phyloP scores from a whole-genome alignment of 2,888 invertebrate genomes.

The Omphaloscelis lunosa region DNA sequence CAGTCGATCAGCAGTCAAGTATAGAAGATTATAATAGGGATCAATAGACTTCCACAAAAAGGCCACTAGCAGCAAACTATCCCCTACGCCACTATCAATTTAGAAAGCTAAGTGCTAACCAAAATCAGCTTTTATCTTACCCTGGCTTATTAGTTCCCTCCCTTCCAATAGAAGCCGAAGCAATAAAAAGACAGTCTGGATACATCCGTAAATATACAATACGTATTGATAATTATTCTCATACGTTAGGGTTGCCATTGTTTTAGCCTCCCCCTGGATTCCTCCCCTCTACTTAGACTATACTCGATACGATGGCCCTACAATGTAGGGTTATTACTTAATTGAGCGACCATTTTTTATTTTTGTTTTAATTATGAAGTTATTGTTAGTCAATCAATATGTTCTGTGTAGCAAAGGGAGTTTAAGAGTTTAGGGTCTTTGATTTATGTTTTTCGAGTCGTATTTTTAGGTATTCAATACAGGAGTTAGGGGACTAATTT shows the following conservation, averaged over 20 bases:
- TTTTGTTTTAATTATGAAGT: slow-evolving; percentile 63
- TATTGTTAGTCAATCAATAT: slow-evolving; percentile 55
- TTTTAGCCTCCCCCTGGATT: slow-evolving; percentile 79
- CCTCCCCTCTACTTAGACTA: slow-evolving; percentile 77
- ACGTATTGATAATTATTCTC: slow-evolving; percentile 85
- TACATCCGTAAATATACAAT: slow-evolving; percentile 78
- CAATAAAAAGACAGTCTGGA: slow-evolving; percentile 83
- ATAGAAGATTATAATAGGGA: background rate
- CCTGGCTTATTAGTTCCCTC: slow-evolving; percentile 54
- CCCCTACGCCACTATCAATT: slow-evolving; percentile 2
- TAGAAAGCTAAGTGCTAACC: slow-evolving; percentile 43
- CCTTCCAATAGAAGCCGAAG: slow-evolving; percentile 56
- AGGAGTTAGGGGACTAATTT: background rate
- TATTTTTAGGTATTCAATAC: background rate
- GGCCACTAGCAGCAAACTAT: background rate
- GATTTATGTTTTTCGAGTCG: background rate
- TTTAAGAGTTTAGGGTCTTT: slow-evolving; percentile 19
- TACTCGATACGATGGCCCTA: slow-evolving; percentile 83
- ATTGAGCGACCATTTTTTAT: slow-evolving; percentile 77
- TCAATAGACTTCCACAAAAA: background rate
- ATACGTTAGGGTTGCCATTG: slow-evolving; percentile 80
- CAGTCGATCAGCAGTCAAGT: background rate
- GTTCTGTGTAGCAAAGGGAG: slow-evolving; percentile 27
- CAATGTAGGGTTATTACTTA: slow-evolving; percentile 83
- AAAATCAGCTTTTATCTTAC: slow-evolving; percentile 35